Conservation (phyloP, 2,888 invertebrate genomes). For the Omphaloscelis lunosa region DNA sequence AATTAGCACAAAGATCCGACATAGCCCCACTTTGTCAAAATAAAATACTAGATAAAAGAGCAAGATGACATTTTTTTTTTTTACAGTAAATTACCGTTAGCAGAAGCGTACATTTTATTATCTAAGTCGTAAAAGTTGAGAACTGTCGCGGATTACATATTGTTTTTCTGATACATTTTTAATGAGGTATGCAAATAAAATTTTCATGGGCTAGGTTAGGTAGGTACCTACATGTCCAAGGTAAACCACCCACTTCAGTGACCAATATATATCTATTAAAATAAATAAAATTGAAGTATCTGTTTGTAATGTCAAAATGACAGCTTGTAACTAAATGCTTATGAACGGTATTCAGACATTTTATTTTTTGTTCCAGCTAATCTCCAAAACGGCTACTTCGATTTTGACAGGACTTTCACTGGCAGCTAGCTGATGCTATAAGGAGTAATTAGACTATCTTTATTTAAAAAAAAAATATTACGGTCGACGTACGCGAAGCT, state of each 20-base stretch:
- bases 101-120: constrained; percentile 43
- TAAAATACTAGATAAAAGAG: constrained; percentile 46
- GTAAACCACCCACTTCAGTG: constrained; percentile 20
- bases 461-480: no score
- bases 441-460: no score
- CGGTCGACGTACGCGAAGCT: no score
- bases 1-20: no score
- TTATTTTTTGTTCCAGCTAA: no score
- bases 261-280: neutral
- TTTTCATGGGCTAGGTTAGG: constrained; percentile 24
- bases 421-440: no score
- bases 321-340: no score
- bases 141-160: constrained; percentile 27
- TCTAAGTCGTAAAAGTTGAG: constrained; percentile 50
- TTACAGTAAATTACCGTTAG: constrained; percentile 38
- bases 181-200: constrained; percentile 44
- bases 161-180: constrained; percentile 44
- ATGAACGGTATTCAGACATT: no score
- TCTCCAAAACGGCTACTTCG: no score
- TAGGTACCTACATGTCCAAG: neutral
- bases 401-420: no score
- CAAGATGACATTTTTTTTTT: constrained; percentile 1
- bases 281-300: no score
- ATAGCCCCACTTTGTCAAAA: constrained; percentile 24
- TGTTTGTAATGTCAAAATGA: no score